Evolutionary conservation across 2,888 invertebrate genomes (phyloP).

Genomic region (Hedychridium roseum): DNA sequence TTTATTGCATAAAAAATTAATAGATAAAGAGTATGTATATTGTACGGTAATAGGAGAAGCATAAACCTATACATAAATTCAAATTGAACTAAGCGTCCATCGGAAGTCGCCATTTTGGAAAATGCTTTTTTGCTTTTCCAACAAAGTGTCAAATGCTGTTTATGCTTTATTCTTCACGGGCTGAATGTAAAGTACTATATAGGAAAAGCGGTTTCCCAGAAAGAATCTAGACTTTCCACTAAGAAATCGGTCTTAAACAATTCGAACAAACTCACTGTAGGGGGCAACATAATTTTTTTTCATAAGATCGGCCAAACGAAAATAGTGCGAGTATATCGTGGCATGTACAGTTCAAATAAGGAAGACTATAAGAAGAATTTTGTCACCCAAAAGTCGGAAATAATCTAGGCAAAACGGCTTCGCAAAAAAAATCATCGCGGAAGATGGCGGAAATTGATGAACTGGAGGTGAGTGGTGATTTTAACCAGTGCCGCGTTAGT

Average conservation of each 20-base stretch:
- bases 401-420: slow-evolving; percentile 50
- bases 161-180: slow-evolving; percentile 8
- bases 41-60: too few relatives aligned
- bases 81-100: slow-evolving; percentile 6
- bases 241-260: too few relatives aligned
- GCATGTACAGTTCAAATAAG: slow-evolving; percentile 3
- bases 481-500: slow-evolving; percentile 25
- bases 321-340: slow-evolving; percentile 9
- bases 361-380: slow-evolving; percentile 20
- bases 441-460: slow-evolving; percentile 62
- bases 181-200: not conserved
- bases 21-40: too few relatives aligned
- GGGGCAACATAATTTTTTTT: slow-evolving; percentile 11
- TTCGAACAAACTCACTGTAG: slow-evolving; percentile 13
- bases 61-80: slow-evolving; percentile 12
- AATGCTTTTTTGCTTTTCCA: slow-evolving; percentile 33
- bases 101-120: slow-evolving; percentile 31
- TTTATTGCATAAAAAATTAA: too few relatives aligned
- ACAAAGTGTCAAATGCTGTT: slow-evolving; percentile 24
- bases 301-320: slow-evolving; percentile 13
- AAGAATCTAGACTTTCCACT: slow-evolving; percentile 5
- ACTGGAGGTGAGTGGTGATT: slow-evolving; percentile 56
- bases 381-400: slow-evolving; percentile 25
- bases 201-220: slow-evolving; percentile 5
- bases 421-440: slow-evolving; percentile 53